phyloP scores from a whole-genome alignment of 2,888 invertebrate genomes.

The Coelopa pilipes region DNA sequence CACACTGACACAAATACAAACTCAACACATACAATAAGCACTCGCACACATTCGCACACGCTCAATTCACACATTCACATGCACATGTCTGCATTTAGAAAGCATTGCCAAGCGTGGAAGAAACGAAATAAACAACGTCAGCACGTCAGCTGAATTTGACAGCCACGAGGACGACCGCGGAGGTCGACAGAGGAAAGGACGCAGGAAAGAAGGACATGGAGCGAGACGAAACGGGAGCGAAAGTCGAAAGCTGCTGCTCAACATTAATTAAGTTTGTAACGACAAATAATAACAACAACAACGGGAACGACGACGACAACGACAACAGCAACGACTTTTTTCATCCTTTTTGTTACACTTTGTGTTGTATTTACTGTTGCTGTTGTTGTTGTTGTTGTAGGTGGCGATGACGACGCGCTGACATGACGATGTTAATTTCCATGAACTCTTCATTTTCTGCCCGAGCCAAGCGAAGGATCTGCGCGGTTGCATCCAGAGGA shows the following conservation, averaged over 20 bases:
- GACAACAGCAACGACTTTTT: slow-evolving; percentile 22
- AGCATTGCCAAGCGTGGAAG: neutral
- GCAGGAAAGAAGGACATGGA: slow-evolving; percentile 1
- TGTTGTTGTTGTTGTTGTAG: slow-evolving; percentile 40
- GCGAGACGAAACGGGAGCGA: neutral
- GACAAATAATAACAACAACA: slow-evolving; percentile 46
- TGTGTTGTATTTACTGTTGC: no score
- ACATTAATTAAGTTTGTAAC: slow-evolving; percentile 58
- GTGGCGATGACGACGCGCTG: slow-evolving; percentile 32
- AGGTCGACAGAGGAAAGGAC: neutral
- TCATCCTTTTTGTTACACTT: neutral
- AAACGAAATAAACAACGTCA: slow-evolving; percentile 1
- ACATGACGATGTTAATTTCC: slow-evolving; percentile 43
- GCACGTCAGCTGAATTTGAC: slow-evolving; percentile 21
- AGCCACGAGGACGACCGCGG: neutral
- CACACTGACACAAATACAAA: no score
- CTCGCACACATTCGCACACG: neutral
- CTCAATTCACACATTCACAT: neutral
- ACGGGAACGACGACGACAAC: slow-evolving; percentile 31
- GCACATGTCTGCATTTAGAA: no score
- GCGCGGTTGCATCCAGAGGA: no score
- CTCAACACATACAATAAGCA: neutral
- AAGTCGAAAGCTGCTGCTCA: slow-evolving; percentile 41
- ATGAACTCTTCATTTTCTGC: slow-evolving; percentile 40
- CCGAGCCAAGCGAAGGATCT: no score